These are phyloP conservation scores for Oeneis ivallda DNA, from an alignment of 2,888 invertebrate genomes.

Conservation along the genomic window DNA sequence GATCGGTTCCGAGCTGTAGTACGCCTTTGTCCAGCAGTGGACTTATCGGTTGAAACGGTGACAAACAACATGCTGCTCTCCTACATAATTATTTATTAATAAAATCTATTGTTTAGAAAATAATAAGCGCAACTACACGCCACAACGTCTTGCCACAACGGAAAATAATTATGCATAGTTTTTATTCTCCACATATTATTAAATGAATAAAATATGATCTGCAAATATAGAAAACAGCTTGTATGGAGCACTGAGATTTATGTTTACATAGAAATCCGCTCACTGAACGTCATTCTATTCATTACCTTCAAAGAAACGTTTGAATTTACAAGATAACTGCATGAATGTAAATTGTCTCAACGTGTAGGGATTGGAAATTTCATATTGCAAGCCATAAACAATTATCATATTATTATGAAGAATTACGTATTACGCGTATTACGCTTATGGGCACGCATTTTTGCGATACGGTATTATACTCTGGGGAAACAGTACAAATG, in stretches of 20 bases:
- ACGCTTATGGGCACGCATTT: no score
- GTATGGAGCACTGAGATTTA: constrained; percentile 25
- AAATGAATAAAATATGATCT: constrained; percentile 28
- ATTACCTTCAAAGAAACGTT: constrained; percentile 30
- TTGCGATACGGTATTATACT: no score
- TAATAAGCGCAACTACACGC: neutral
- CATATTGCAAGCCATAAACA: constrained; percentile 15
- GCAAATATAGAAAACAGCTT: constrained; percentile 21
- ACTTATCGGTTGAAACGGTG: no score
- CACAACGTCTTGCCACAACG: constrained; percentile 4
- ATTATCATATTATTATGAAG: neutral
- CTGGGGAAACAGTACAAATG: no score
- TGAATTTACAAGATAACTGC: constrained; percentile 14
- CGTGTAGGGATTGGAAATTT: constrained; percentile 32
- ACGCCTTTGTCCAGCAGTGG: no score
- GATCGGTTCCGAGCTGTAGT: no score
- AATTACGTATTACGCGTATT: no score
- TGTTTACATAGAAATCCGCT: constrained; percentile 26
- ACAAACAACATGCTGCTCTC: neutral
- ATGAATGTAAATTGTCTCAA: constrained; percentile 19
- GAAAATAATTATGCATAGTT: constrained; percentile 19
- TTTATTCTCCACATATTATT: constrained; percentile 11
- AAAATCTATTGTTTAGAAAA: neutral
- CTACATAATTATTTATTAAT: neutral
- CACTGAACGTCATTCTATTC: constrained; percentile 27